Evolutionary conservation across 2,113 vertebrate species (phyloP), one percentile per base, ranked within the genome.

Genomic region (Crotalus viridis): DNA sequence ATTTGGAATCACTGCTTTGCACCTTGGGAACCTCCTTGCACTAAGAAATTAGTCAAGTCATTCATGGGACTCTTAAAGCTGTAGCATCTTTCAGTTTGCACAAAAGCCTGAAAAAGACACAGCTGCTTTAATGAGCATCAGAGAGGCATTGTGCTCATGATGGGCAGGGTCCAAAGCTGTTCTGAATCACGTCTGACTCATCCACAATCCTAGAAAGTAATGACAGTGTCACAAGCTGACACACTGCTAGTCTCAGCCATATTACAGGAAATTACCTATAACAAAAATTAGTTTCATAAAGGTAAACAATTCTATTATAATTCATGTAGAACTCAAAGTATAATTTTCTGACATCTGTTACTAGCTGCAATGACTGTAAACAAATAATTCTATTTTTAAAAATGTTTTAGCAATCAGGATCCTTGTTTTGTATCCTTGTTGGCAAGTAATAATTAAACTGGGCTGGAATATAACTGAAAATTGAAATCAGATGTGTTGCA

Each of bases 251-350:
- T 94, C 95, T 93, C 94, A 94, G 59, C 57, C 94, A 94, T 91
- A 89, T 95, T 86, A 10, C 92, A 64, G 91, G 88, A 92, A 94
- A 95, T 39, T 95, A 93, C 92, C 86, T 92, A 95, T 94, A 95
- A 94, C 89, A 97, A 97, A 96, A 91, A 91, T 7, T 92, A 94
- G 93, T 96, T 96, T 93, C 90, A 94, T 90, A 95, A 95, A 96
- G 96, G 96, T 93, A 94, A 96, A 96, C 94, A 97, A 96, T 94
- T 96, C 69, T 85, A 85, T 93, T 59, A 54, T 59, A 96, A 92
- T 94, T 94, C 94, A 55, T 93, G 54, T 39, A 81, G n/a, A 81
- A 64, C 61, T 64, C 61, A 64, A 33, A 81, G 94, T 87, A 94
- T 92, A 94, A 93, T 95, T 89, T 94, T 95, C 94, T 96, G 95